phyloP scores from a whole-genome alignment of 2,113 vertebrate genomes.

The Forbesichthys papilliferus region DNA sequence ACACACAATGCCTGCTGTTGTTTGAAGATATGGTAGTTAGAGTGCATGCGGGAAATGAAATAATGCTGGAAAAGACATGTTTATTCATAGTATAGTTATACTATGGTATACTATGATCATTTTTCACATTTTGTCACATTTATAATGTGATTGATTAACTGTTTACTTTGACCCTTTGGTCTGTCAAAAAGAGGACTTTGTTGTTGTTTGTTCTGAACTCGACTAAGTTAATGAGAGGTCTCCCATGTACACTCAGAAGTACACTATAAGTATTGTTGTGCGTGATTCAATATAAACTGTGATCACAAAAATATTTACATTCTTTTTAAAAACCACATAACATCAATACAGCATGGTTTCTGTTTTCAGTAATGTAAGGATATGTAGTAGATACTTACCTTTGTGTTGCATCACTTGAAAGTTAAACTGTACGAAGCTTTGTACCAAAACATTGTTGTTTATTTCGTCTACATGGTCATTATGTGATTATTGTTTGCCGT shows the following conservation, averaged over 20 bases:
- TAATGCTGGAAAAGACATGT: too few species aligned
- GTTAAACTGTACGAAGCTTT: constrained; percentile 18
- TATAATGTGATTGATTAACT: constrained; percentile 25
- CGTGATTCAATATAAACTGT: background rate
- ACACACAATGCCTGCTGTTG: too few species aligned
- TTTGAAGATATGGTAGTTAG: too few species aligned
- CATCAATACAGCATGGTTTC: constrained; percentile 21
- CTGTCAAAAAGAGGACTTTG: background rate
- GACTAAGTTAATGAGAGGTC: background rate
- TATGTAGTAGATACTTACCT: background rate
- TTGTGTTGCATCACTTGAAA: constrained; percentile 3
- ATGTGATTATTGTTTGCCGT: constrained; percentile 39
- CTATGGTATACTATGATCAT: background rate
- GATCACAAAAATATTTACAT: background rate
- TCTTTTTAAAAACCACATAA: background rate
- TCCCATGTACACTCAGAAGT: constrained; percentile 8
- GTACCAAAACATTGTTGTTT: constrained; percentile 8
- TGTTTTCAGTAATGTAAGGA: background rate
- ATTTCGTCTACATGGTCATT: constrained; percentile 37
- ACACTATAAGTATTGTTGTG: constrained; percentile 2
- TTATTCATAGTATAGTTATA: background rate
- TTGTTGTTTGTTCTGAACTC: background rate
- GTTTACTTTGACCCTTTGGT: constrained; percentile 7
- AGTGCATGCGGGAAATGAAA: too few species aligned
- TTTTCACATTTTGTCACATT: constrained; percentile 25